Base-by-base conservation (phyloP, 2,113 vertebrate species). In the Atherinomorus stipes region DNA sequence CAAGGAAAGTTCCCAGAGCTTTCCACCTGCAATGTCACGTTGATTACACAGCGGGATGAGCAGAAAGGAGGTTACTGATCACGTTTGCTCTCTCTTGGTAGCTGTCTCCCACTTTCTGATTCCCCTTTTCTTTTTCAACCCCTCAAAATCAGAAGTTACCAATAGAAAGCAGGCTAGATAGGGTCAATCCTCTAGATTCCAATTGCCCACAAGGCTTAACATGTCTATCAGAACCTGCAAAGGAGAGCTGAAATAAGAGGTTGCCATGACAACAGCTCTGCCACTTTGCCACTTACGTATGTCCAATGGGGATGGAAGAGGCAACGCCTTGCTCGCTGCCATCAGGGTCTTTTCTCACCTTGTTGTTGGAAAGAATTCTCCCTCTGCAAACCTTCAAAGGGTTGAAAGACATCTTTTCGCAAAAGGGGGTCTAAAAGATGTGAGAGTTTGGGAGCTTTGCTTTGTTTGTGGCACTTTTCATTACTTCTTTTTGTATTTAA, bases 11-110 rank as follows among this genome's bases (percentile, higher is more conserved):
- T 88, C 84, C 83, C 67, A 53, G 45, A 71, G 86, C 75, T 73
- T 86, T 86, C 83, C 83, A 89, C 88, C 86, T 90, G 80, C 81
- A 73, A 78, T 83, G 89, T 81, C 88, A 90, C 62, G 59, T 86
- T 90, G 90, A 90, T 88, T 88, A 77, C 83, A 83, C 85, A 77
- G 88, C 2, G 9, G 79, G 72, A 52, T 37, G 70, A 71, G 75
- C 69, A 66, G 75, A 78, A 64, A 78, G 65, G 71, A 72, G 77
- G 75, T 73, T 81, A 77, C 67, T 64, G 64, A 83, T 90, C 84
- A 79, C 38, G 31, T 89, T 84, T 78, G 61, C 74, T 73, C 73
- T 53, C 51, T 31, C 47, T 51, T 3, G 34, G 76, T 58, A 42
- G 19, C 58, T 74, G 19, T 59, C 61, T 66, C 60, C 63, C 19